Base-by-base conservation (phyloP, 2,113 vertebrate genomes). In the Myiagra hebetior region DNA sequence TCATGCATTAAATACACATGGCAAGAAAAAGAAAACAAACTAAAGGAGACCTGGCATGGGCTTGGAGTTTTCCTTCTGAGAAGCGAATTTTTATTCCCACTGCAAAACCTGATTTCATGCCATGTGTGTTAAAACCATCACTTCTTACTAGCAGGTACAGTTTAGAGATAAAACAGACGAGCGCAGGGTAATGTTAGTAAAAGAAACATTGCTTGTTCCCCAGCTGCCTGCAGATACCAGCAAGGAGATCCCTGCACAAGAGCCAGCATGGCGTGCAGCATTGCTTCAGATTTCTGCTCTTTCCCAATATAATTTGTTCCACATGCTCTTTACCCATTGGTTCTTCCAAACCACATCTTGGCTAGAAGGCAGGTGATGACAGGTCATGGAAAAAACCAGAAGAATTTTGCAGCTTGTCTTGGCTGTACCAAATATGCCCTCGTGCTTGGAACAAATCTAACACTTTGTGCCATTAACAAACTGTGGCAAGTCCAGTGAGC, bases 391-490 rank as follows among this genome's bases (percentile, higher is more conserved):
- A 94, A 86, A 90, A 89, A 91, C 2, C 57, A 95, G 69, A 87
- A 88, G 65, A 95, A 91, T 94, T 95, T 96, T 95, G 67, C 91
- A 95, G 79, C 65, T 96, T 96, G 84, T 96, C 87, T 96, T 97
- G 90, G 93, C 95, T 94, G 65, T 95, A 82, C 77, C 4, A 17
- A 85, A 26, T 90, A 67, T 83, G 87, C 81, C 91, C 89, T 96
- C 3, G 4, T 50, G 27, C 35, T 85, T 96, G 78, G 68, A 95
- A 77, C n/a, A 59, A 76, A 95, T 50, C 59, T 73, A 85, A 77
- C 0, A 0, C 24, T 90, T 93, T 14, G 5, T 89, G 64, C 77
- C 67, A 59, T 64, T 95, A 76, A 79, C 42, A 70, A 76, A 93
- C 42, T 56, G 57, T 49, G 85, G 78, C 70, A 64, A 87, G 57